Conservation (phyloP, 2,797 vertebrate species). For the Myotis findleyi region DNA sequence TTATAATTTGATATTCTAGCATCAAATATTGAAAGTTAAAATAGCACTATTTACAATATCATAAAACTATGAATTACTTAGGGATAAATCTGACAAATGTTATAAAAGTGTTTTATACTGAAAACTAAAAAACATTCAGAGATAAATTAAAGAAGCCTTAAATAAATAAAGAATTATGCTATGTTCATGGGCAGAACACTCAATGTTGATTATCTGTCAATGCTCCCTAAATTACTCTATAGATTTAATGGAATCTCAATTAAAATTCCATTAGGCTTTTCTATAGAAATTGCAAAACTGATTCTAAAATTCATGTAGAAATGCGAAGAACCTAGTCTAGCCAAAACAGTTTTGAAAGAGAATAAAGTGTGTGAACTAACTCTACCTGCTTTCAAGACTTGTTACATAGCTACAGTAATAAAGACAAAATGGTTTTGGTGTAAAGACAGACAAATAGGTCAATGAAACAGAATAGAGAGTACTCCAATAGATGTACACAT, state of each 20-base stretch:
- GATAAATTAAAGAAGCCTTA: not conserved
- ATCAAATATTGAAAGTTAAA: not conserved
- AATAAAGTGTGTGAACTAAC: not conserved
- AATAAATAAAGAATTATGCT: not conserved
- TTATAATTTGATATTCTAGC: not conserved
- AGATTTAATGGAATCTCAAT: not conserved
- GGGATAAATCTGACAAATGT: not conserved
- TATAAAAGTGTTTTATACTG: not conserved
- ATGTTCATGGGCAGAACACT: not conserved
- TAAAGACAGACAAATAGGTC: not conserved
- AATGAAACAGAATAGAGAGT: not conserved
- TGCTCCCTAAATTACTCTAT: not conserved
- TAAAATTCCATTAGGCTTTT: not conserved
- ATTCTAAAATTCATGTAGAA: not conserved
- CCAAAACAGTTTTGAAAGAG: not conserved
- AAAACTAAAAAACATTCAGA: not conserved
- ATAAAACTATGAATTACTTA: not conserved
- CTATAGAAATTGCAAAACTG: not conserved
- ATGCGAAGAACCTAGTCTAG: not conserved
- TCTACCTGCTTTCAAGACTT: not conserved
- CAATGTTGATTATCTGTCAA: not conserved
- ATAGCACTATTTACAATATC: not conserved
- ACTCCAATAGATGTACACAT: not conserved
- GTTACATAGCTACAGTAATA: not conserved
- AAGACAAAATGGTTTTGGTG: not conserved